A percentile compares a stretch with the other conserved stretches of the same genome.
Evolutionary conservation across 2,888 invertebrate species (phyloP).

Genomic region (Chalcosyrphus nemorum): DNA sequence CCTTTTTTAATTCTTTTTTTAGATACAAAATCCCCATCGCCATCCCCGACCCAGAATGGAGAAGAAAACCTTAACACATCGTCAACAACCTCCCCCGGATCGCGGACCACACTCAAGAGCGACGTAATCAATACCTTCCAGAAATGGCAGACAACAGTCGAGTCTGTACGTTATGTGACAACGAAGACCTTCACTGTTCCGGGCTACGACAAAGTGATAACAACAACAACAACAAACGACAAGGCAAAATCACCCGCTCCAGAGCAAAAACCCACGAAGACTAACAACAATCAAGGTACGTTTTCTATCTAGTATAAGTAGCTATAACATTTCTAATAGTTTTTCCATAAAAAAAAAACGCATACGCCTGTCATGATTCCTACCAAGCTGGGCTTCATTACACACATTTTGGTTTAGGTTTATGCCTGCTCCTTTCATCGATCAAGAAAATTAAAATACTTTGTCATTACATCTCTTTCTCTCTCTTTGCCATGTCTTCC

Average conservation of each 20-base stretch:
- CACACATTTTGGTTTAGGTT: constrained; percentile 53
- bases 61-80: constrained; percentile 38
- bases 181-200: constrained; percentile 79
- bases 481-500: neutral
- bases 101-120: constrained; percentile 76
- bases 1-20: neutral
- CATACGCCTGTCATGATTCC: constrained; percentile 72
- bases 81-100: constrained; percentile 41
- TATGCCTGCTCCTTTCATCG: constrained; percentile 32
- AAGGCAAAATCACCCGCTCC: constrained; percentile 49
- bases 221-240: constrained; percentile 35
- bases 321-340: constrained; percentile 64
- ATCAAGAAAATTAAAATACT: constrained; percentile 1
- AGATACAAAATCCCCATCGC: constrained; percentile 33
- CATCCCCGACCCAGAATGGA: constrained; percentile 42
- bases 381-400: constrained; percentile 61
- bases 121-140: constrained; percentile 81
- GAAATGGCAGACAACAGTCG: constrained; percentile 82
- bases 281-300: constrained; percentile 59
- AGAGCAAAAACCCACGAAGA: constrained; percentile 22
- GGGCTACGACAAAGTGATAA: constrained; percentile 70
- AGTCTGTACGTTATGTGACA: constrained; percentile 81
- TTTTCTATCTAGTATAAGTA: neutral
- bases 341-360: constrained; percentile 50
- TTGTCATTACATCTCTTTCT: constrained; percentile 23